Evolutionary conservation across 2,113 vertebrate genomes (phyloP).

Genomic region (Phocoena phocoena): DNA sequence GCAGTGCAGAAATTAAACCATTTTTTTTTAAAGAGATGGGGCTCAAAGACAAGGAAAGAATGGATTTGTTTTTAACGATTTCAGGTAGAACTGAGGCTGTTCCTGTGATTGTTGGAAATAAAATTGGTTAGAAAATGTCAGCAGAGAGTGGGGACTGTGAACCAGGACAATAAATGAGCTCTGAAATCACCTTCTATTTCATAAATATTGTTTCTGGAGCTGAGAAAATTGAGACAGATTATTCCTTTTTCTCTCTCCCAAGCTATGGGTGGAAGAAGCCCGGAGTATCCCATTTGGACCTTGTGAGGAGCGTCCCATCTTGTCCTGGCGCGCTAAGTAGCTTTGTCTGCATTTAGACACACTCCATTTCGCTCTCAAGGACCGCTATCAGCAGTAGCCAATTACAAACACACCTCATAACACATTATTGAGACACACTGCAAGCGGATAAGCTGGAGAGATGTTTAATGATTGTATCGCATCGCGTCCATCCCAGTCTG

Average conservation of each 20-base stretch:
- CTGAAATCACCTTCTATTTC: slow-evolving; percentile 86
- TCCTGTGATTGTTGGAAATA: slow-evolving; percentile 76
- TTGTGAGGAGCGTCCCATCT: slow-evolving; percentile 74
- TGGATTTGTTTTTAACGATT: slow-evolving; percentile 51
- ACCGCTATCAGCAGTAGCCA: slow-evolving; percentile 78
- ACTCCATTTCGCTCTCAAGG: slow-evolving; percentile 87
- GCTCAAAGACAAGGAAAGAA: slow-evolving; percentile 75
- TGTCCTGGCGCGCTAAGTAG: slow-evolving; percentile 81
- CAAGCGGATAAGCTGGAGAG: slow-evolving; percentile 77
- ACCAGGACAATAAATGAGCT: slow-evolving; percentile 82
- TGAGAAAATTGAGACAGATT: slow-evolving; percentile 84
- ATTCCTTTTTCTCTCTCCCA: slow-evolving; percentile 78
- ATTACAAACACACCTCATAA: slow-evolving; percentile 87
- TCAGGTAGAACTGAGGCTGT: slow-evolving; percentile 63
- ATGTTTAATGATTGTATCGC: slow-evolving; percentile 54
- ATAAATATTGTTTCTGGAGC: slow-evolving; percentile 83
- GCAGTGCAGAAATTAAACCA: slow-evolving; percentile 73
- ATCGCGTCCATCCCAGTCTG: slow-evolving; percentile 57
- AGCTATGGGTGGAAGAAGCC: slow-evolving; percentile 77
- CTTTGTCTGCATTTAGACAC: slow-evolving; percentile 87
- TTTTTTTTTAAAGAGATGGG: slow-evolving; percentile 63
- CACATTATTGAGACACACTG: slow-evolving; percentile 81
- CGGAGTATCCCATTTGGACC: slow-evolving; percentile 84
- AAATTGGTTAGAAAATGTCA: slow-evolving; percentile 83
- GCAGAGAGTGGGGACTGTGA: slow-evolving; percentile 71